A percentile compares a stretch with the other conserved stretches of the same genome.
Evolutionary conservation across 1,140 invertebrate genomes (phyloP).

Genomic region (Sycobia sp.): DNA sequence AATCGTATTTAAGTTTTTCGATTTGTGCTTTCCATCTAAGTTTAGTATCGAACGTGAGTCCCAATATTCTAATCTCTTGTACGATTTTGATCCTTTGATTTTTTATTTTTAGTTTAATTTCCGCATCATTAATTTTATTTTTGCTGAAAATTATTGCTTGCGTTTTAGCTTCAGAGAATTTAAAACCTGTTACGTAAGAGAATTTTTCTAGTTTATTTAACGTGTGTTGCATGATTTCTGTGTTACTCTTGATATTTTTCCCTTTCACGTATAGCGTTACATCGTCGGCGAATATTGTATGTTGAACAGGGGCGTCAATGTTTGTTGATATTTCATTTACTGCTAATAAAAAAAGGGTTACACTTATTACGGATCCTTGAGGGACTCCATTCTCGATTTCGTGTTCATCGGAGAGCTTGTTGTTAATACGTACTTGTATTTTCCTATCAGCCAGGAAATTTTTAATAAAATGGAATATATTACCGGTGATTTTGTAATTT

Average conservation of each 20-base stretch:
- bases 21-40: background rate
- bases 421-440: background rate
- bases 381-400: background rate
- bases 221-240: background rate
- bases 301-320: background rate
- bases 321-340: background rate
- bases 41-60: background rate
- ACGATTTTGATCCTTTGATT: background rate
- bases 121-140: background rate
- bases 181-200: too few species aligned
- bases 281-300: too few species aligned
- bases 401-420: background rate
- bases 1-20: background rate
- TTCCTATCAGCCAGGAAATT: slow-evolving; percentile 29
- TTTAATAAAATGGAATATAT: slow-evolving; percentile 29
- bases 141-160: too few species aligned
- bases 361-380: slow-evolving; percentile 1
- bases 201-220: background rate
- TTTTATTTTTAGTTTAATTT: background rate
- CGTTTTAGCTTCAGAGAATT: too few species aligned
- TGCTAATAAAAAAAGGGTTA: background rate
- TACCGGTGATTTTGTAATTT: slow-evolving; percentile 27
- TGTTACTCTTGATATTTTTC: background rate
- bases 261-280: background rate
- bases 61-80: background rate